Base-by-base conservation (phyloP, 2,888 invertebrate species). In the Orthonevra nobilis region DNA sequence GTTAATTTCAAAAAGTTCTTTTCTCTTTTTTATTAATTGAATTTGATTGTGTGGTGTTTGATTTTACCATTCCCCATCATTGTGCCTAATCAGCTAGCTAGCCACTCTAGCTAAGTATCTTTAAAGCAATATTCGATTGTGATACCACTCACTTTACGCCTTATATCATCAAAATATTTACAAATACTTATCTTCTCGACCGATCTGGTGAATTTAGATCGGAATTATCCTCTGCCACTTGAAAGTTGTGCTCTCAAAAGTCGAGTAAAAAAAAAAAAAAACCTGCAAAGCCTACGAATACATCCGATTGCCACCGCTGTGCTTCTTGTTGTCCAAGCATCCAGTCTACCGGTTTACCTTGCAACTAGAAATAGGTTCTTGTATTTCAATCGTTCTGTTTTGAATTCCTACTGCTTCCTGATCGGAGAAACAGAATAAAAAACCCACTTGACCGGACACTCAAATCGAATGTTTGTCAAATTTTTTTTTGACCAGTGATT, bases 1-100 rank as follows among this genome's bases (percentile, higher is more conserved):
- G 82, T 83, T 85, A 82, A 82, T 82, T 85, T 85, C 81, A 85
- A 85, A 85, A 84, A 83, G 81, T 84, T 82, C 82, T 83, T 81
- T 82, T 85, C 82, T 83, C 82, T 83, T 81, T 84, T 81, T 70
- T 54, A 20, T 15, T 36, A 5, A 7, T 60, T 48, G 48, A 52
- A n/a, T 5, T 50, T 28, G 7, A 26, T 20, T 19, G 7, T 14
- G 17, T 14, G n/a, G n/a, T n/a, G n/a, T n/a, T n/a, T n/a, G n/a
- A n/a, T 44, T 56, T 48, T 38, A 50, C 61, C 23, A 5, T 23
- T 23, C 23, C 3, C 23, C 23, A 4, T 23, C 40, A 40, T 30
- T 61, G 79, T 79, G 79, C 79, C 79, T 79, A 48, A 69, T 10
- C 9, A n/a, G 23, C 23, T 19, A 60, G 52, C 54, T 70, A 46